Evolutionary conservation across 2,797 vertebrate species (phyloP).

Genomic region (Gobionotothen gibberifrons): DNA sequence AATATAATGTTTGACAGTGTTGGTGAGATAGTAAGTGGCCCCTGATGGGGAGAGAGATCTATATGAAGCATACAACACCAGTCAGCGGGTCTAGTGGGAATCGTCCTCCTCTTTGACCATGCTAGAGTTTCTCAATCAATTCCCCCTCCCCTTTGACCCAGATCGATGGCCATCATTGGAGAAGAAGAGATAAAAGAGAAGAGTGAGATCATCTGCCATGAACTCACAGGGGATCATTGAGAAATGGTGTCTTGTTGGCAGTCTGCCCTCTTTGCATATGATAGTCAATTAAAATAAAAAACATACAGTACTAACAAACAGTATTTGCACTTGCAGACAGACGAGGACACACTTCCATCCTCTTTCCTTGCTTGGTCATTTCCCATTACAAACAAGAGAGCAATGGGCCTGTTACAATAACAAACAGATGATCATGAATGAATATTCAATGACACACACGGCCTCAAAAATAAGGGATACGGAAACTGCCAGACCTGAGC

Average conservation of each 20-base stretch:
- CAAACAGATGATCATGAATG: constrained; percentile 70
- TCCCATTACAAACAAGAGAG: constrained; percentile 33
- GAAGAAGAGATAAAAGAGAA: constrained; percentile 70
- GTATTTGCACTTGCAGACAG: background rate
- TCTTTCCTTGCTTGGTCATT: constrained; percentile 8
- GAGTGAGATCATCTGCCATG: constrained; percentile 73
- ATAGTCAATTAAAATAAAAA: constrained; percentile 6
- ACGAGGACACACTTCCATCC: constrained; percentile 7
- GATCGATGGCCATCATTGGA: constrained; percentile 79
- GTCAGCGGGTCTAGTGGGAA: constrained; percentile 64
- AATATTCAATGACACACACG: constrained; percentile 76
- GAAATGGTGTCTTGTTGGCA: constrained; percentile 40
- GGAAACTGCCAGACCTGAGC: constrained; percentile 47
- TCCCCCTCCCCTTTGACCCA: constrained; percentile 65
- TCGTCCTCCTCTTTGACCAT: constrained; percentile 58
- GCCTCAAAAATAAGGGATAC: constrained; percentile 66
- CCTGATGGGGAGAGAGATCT: constrained; percentile 58
- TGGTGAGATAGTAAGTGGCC: constrained; percentile 63
- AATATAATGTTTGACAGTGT: constrained; percentile 72
- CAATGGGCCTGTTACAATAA: constrained; percentile 62
- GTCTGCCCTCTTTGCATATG: constrained; percentile 23
- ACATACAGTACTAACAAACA: constrained; percentile 7
- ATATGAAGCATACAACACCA: constrained; percentile 62
- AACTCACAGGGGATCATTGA: constrained; percentile 48
- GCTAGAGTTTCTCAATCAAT: constrained; percentile 80